A percentile compares a stretch with the other conserved stretches of the same genome.
Evolutionary conservation across 2,888 invertebrate genomes (phyloP).

Genomic region (Limnephilus marmoratus): DNA sequence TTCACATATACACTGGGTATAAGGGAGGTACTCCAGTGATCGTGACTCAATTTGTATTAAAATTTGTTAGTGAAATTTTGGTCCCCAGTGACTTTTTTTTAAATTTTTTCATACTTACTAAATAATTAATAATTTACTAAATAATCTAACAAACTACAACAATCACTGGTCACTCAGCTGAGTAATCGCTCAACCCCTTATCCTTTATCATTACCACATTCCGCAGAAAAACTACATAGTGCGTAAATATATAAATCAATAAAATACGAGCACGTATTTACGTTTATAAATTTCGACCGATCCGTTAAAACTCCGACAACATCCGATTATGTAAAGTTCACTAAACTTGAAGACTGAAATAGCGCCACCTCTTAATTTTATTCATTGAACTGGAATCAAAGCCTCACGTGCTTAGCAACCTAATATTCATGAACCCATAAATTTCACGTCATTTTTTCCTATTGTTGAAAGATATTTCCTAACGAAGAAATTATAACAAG

Average conservation of each 20-base stretch:
- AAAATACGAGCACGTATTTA: background rate
- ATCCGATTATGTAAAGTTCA: background rate
- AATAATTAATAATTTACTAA: too few species aligned
- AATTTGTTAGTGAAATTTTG: too few species aligned
- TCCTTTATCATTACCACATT: background rate
- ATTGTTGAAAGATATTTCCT: background rate
- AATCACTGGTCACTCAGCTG: too few species aligned
- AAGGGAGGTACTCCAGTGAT: too few species aligned
- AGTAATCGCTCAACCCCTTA: too few species aligned
- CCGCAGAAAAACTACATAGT: background rate
- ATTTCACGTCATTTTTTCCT: background rate
- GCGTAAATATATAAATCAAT: background rate
- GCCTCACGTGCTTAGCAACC: background rate
- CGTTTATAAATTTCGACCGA: background rate
- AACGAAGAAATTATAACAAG: background rate
- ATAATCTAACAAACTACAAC: too few species aligned
- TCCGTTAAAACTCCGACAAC: background rate
- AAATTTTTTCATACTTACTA: too few species aligned
- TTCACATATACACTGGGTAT: too few species aligned
- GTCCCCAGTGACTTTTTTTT: too few species aligned
- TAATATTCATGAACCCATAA: background rate
- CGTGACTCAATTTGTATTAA: too few species aligned
- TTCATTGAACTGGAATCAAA: background rate
- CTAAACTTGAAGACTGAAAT: background rate
- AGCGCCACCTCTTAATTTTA: slow-evolving; percentile 2